These are phyloP conservation scores for Nycteola revayana DNA, from an alignment of 2,888 invertebrate genomes.

Conservation along the genomic window DNA sequence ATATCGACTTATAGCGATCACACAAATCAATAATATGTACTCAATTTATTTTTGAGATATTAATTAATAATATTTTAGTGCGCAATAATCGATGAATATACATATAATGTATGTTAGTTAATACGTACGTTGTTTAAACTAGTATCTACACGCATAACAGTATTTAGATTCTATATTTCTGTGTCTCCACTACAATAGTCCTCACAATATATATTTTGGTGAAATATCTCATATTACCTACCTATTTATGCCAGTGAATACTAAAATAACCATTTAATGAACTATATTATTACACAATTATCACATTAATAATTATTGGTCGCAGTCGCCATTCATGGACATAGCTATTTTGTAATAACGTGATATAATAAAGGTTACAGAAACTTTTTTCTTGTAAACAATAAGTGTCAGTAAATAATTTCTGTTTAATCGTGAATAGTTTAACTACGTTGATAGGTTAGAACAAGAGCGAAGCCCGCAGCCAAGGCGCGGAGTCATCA, in stretches of 20 bases:
- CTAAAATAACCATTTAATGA: constrained; percentile 7
- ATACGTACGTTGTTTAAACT: constrained; percentile 32
- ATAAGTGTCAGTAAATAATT: constrained; percentile 28
- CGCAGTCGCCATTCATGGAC: constrained; percentile 13
- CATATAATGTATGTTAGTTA: constrained; percentile 33
- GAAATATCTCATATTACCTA: constrained; percentile 5
- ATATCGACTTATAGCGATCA: constrained; percentile 24
- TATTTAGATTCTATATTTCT: constrained; percentile 37
- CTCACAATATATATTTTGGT: constrained; percentile 14
- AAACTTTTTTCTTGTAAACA: too few relatives aligned
- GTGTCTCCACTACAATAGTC: constrained; percentile 21
- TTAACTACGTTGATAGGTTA: constrained; percentile 33
- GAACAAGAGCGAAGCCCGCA: constrained; percentile 8
- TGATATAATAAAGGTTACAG: constrained; percentile 28
- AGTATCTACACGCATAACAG: constrained; percentile 47
- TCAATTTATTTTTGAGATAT: constrained; percentile 33
- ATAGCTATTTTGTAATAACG: constrained; percentile 29
- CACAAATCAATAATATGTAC: constrained; percentile 27
- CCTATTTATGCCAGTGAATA: constrained; percentile 11
- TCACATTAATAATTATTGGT: constrained; percentile 15
- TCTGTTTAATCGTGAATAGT: constrained; percentile 31
- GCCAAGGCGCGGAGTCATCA: neutral
- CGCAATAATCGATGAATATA: constrained; percentile 52
- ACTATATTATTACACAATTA: constrained; percentile 8
- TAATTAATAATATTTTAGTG: constrained; percentile 40